A percentile compares a stretch with the other conserved stretches of the same genome.
Evolutionary conservation across 2,113 vertebrate species (phyloP).

Genomic region (Engystomops pustulosus): DNA sequence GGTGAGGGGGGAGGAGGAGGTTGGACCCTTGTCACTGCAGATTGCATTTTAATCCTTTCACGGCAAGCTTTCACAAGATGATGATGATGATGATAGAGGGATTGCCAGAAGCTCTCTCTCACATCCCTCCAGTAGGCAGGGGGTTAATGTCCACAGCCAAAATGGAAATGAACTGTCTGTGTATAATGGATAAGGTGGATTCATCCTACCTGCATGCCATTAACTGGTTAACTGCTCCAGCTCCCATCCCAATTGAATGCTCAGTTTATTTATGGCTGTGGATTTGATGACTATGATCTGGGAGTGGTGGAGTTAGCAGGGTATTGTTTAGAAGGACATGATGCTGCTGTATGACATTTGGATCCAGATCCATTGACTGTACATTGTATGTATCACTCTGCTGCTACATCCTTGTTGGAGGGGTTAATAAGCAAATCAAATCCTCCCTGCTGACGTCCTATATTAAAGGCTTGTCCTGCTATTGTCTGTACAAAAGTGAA

Average conservation of each 20-base stretch:
- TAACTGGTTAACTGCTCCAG: slow-evolving; percentile 45
- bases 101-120: slow-evolving; percentile 23
- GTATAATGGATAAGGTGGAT: slow-evolving; percentile 40
- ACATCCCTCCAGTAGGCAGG: not conserved
- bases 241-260: not conserved
- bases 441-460: slow-evolving; percentile 52
- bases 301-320: slow-evolving; percentile 46
- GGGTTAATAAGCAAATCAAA: slow-evolving; percentile 56
- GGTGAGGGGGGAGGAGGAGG: slow-evolving; percentile 18
- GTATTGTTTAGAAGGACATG: slow-evolving; percentile 36
- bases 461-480: slow-evolving; percentile 56
- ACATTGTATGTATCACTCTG: not conserved
- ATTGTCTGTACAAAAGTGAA: slow-evolving; percentile 59
- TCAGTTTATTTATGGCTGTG: not conserved
- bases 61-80: slow-evolving; percentile 32
- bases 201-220: slow-evolving; percentile 1
- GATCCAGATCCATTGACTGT: not conserved
- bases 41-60: slow-evolving; percentile 55
- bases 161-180: slow-evolving; percentile 53
- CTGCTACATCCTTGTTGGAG: slow-evolving; percentile 29
- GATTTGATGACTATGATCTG: slow-evolving; percentile 25
- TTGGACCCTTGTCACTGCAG: slow-evolving; percentile 57
- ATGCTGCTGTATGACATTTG: slow-evolving; percentile 14
- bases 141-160: slow-evolving; percentile 45
- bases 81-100: slow-evolving; percentile 31